Evolutionary conservation across 92 coral and sea anemone genomes (phyloP).

Genomic region (Meandrina meandrites): DNA sequence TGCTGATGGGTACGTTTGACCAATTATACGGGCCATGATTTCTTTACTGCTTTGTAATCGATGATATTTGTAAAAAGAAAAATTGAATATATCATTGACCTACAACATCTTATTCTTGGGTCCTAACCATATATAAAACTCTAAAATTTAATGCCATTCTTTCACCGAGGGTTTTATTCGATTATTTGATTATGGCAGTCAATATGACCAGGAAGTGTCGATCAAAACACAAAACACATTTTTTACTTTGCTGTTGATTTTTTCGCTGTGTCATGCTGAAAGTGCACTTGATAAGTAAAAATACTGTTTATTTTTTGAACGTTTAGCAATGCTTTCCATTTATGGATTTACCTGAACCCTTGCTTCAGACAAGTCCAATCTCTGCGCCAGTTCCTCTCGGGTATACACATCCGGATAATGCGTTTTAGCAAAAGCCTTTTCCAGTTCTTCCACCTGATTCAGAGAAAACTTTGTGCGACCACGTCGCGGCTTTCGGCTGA

Average conservation of each 20-base stretch:
- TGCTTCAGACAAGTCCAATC: constrained; percentile 92
- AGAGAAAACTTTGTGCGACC: constrained; percentile 90
- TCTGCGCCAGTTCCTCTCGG: constrained; percentile 96
- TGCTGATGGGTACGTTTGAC: background rate
- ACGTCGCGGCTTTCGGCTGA: constrained; percentile 80
- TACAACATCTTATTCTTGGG: background rate
- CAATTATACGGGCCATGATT: background rate
- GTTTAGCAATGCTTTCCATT: background rate
- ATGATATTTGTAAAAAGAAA: constrained; percentile 4
- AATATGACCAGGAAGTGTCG: no score
- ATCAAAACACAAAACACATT: no score
- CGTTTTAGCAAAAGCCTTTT: constrained; percentile 94
- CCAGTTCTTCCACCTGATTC: constrained; percentile 89
- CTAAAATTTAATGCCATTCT: background rate
- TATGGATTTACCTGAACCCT: constrained; percentile 84
- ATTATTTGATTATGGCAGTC: no score
- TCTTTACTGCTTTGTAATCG: background rate
- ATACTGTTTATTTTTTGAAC: no score
- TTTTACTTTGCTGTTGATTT: no score
- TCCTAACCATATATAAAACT: background rate
- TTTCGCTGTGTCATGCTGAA: background rate
- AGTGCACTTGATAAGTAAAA: no score
- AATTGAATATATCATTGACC: background rate
- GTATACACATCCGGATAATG: constrained; percentile 99
- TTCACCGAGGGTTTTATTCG: background rate